These are phyloP conservation scores for Protaetia brevitarsis DNA, from an alignment of 1,140 invertebrate genomes.

Conservation along the genomic window DNA sequence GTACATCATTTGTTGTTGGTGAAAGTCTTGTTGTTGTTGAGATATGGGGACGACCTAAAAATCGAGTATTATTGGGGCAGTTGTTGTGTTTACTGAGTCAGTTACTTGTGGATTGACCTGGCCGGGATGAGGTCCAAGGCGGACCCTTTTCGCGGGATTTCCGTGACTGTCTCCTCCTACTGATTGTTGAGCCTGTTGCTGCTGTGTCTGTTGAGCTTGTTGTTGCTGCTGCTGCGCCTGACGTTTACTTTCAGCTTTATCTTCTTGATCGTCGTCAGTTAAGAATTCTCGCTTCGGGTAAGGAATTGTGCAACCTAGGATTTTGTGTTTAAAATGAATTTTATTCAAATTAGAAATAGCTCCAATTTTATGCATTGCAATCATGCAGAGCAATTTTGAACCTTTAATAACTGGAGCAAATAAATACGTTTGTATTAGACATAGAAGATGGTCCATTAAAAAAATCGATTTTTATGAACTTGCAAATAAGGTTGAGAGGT, in stretches of 20 bases:
- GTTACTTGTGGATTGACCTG: conserved; percentile 43
- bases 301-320: conserved; percentile 89
- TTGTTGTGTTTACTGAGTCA: conserved; percentile 12
- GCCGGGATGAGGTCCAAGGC: conserved; percentile 51
- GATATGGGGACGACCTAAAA: conserved; percentile 45
- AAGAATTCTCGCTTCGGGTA: conserved; percentile 98
- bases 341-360: too few relatives aligned
- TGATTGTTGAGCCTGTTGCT: conserved; percentile 40
- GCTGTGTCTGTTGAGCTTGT: conserved; percentile 51
- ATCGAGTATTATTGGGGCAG: conserved; percentile 15
- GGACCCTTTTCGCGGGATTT: conserved; percentile 57
- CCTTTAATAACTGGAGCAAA: too few relatives aligned
- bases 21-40: conserved; percentile 52
- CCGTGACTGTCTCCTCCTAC: conserved; percentile 39
- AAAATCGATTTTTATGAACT: too few relatives aligned
- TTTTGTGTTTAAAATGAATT: too few relatives aligned
- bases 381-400: too few relatives aligned
- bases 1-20: conserved; percentile 64
- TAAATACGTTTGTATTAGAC: too few relatives aligned
- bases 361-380: too few relatives aligned
- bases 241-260: conserved; percentile 84
- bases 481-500: too few relatives aligned
- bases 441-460: too few relatives aligned
- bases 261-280: conserved; percentile 96
- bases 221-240: conserved; percentile 70